A percentile compares a stretch with the other conserved stretches of the same genome.
Conservation (phyloP, 2,888 invertebrate genomes). For the Megalurothrips usitatus region DNA sequence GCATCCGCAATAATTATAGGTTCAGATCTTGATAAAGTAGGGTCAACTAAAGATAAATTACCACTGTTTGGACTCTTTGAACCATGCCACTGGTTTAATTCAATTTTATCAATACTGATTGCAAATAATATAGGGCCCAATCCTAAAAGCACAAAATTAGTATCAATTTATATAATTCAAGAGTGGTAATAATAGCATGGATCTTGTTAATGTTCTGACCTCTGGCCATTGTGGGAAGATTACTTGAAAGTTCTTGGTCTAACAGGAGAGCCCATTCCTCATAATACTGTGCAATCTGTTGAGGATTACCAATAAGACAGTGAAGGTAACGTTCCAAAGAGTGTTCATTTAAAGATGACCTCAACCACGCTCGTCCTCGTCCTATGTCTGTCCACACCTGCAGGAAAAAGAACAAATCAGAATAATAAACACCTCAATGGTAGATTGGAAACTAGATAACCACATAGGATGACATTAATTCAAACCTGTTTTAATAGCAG, state of each 20-base stretch:
- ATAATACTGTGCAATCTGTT: constrained; percentile 63
- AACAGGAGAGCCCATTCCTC: constrained; percentile 80
- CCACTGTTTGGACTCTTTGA: constrained; percentile 48
- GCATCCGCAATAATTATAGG: constrained; percentile 67
- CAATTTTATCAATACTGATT: constrained; percentile 80
- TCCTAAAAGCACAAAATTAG: constrained; percentile 50
- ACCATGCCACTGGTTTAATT: constrained; percentile 60
- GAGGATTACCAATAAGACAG: constrained; percentile 63
- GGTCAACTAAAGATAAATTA: constrained; percentile 45
- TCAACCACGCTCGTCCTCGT: constrained; percentile 80
- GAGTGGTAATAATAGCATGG: background rate
- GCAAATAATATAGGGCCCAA: constrained; percentile 89
- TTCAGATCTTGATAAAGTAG: constrained; percentile 48
- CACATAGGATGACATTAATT: background rate
- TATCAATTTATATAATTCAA: background rate
- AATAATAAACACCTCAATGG: constrained; percentile 48
- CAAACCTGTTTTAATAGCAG: constrained; percentile 57
- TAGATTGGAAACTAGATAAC: constrained; percentile 35
- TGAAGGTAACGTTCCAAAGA: constrained; percentile 78
- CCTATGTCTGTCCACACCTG: constrained; percentile 68
- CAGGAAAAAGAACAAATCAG: constrained; percentile 59
- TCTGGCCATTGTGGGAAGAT: constrained; percentile 80
- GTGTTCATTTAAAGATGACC: constrained; percentile 85
- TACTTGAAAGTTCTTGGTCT: constrained; percentile 70
- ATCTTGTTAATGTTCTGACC: constrained; percentile 51